These are phyloP conservation scores for Cyanoderma ruficeps DNA, from an alignment of 2,113 vertebrate genomes.

Conservation along the genomic window DNA sequence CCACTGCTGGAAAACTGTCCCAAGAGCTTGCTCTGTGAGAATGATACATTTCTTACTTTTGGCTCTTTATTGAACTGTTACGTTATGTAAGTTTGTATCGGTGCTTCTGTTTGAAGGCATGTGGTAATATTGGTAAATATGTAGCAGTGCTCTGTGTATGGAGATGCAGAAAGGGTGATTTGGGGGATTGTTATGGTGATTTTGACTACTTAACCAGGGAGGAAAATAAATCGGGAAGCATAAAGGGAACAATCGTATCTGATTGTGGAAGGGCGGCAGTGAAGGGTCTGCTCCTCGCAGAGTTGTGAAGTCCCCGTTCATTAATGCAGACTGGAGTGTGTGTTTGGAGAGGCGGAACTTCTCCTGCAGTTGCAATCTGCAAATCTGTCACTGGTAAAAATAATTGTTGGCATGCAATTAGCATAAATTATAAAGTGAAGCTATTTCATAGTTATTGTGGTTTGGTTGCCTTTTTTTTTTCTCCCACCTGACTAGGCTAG, in stretches of 20 bases:
- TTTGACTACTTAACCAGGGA: conserved; percentile 18
- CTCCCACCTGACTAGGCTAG: background rate
- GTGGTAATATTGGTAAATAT: background rate
- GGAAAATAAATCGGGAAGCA: conserved; percentile 33
- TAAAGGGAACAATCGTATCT: conserved; percentile 30
- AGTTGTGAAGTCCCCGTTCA: background rate
- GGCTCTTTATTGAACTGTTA: conserved; percentile 19
- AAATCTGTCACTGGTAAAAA: conserved; percentile 55
- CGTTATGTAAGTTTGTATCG: background rate
- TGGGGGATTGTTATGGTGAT: background rate
- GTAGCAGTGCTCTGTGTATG: background rate
- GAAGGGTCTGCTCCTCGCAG: conserved; percentile 31
- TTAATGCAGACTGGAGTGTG: background rate
- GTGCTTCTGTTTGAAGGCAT: background rate
- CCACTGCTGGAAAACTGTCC: background rate
- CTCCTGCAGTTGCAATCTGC: conserved; percentile 7
- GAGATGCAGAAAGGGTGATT: background rate
- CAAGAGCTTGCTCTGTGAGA: background rate
- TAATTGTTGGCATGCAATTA: conserved; percentile 17
- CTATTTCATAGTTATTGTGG: background rate
- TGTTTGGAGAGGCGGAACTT: conserved; percentile 8
- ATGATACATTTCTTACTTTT: background rate
- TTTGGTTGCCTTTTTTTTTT: background rate
- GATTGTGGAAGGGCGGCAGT: conserved; percentile 44
- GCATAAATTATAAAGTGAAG: background rate